Evolutionary conservation across 1,140 invertebrate species (phyloP), one percentile per base, ranked within the genome.

Genomic region (Drosophila tani): DNA sequence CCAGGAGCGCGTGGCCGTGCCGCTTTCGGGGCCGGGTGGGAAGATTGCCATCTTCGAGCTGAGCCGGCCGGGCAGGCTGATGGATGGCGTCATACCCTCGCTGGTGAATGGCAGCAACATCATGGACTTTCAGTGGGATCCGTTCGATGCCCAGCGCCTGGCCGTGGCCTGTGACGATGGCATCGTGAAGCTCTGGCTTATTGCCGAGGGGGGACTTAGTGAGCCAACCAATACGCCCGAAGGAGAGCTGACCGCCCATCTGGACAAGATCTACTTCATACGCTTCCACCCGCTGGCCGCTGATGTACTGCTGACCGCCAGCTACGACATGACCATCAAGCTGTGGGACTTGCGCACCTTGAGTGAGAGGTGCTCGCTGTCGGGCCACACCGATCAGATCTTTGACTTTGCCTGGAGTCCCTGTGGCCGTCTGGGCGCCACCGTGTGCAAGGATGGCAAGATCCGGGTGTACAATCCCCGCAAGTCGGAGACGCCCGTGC

Each of bases 111-210:
- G 97, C 27, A 96, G 95, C 65, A 97, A 96, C 75, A 95, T 98
- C 7, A 97, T 97, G 94, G 98, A 99, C 93, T 99, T 98, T 93
- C 95, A 96, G 53, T 99, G 97, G 96, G 97, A 99, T 94, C 98
- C 98, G 3, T 99, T 98, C 92, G 94, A 97, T 93, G 95, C 96
- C 91, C 94, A 94, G 49, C 94, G 96, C 55, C 94, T 99, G 46
- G 95, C 97, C 67, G 97, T 98, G 49, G 97, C 96, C 27, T 98
- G 97, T 90, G 98, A 98, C 88, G 97, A 98, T 93, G 98, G 97
- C n/a, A 95, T 96, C 56, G 95, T 99, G 40, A 95, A 96, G 75
- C 93, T 98, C 32, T 99, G 98, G 98, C 95, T 95, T 67, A 96
- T 98, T 63, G 95, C 95, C 0, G 93, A 94, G 8, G 92, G 91